Conservation (phyloP, 2,113 vertebrate genomes). For the Pantherophis guttatus region DNA sequence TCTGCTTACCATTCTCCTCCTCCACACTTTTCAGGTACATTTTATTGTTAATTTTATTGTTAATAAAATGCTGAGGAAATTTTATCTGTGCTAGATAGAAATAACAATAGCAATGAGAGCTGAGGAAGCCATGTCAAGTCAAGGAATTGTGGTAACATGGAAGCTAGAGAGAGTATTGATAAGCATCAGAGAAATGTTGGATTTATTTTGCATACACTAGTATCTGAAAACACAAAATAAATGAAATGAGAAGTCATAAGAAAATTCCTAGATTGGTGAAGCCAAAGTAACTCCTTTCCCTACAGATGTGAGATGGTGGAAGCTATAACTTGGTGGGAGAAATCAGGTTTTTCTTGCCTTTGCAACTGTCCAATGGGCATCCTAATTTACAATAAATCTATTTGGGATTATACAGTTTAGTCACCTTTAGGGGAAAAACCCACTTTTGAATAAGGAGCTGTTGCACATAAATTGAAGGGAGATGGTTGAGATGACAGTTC, state of each 20-base stretch:
- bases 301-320: conserved; percentile 35
- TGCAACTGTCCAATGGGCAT: fast-evolving
- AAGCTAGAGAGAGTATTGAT: background rate
- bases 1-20: background rate
- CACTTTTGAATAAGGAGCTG: background rate
- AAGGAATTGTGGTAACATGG: background rate
- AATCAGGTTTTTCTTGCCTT: background rate
- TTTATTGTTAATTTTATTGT: background rate
- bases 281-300: conserved; percentile 47
- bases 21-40: background rate
- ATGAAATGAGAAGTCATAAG: conserved; percentile 15
- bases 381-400: background rate
- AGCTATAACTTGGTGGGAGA: background rate
- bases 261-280: conserved; percentile 28
- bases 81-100: background rate
- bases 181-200: background rate
- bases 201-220: conserved; percentile 11
- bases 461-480: background rate
- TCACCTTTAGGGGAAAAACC: background rate
- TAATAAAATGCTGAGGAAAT: background rate
- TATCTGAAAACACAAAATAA: background rate
- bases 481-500: background rate
- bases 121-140: background rate
- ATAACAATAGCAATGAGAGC: background rate
- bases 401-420: background rate